Percentiles rank a stretch among this genome's conserved stretches.
These are phyloP conservation scores for Trinectes maculatus DNA, from an alignment of 2,113 vertebrate genomes.

Conservation along the genomic window DNA sequence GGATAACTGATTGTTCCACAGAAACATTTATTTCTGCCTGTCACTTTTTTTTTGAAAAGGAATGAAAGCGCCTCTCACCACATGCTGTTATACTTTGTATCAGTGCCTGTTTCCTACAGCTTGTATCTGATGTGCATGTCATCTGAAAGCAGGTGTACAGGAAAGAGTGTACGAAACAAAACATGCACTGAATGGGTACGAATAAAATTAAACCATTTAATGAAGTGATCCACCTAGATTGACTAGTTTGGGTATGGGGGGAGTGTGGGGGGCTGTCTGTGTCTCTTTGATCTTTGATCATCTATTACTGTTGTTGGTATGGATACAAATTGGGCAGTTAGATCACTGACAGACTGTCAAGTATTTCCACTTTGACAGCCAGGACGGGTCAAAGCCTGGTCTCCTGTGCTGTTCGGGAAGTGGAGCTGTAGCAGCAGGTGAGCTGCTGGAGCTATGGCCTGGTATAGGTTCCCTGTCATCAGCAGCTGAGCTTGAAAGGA, in stretches of 20 bases:
- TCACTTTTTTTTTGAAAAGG: conserved; percentile 37
- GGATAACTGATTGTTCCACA: conserved; percentile 28
- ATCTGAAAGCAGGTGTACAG: not conserved
- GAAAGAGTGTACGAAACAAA: conserved; percentile 11
- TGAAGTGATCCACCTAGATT: not conserved
- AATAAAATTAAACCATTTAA: not conserved
- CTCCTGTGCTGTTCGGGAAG: not conserved
- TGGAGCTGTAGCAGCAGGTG: not conserved
- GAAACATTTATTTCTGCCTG: conserved; percentile 34
- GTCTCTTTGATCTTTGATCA: not conserved
- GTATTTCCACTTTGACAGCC: not conserved
- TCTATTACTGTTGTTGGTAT: not conserved
- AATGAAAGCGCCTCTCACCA: conserved; percentile 16
- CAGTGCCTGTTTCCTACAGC: conserved; percentile 42
- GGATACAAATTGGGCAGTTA: not conserved
- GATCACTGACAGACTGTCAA: conserved; percentile 1
- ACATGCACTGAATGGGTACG: not conserved
- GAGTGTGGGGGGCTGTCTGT: not conserved
- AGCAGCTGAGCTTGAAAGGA: not conserved
- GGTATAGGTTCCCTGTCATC: not conserved
- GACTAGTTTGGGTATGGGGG: too few relatives aligned
- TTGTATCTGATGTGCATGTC: conserved; percentile 22
- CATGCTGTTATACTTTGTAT: conserved; percentile 35
- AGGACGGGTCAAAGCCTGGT: not conserved
- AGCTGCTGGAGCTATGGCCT: not conserved